These are phyloP conservation scores for Hirundichthys speculiger DNA, from an alignment of 2,113 vertebrate species.

Conservation along the genomic window DNA sequence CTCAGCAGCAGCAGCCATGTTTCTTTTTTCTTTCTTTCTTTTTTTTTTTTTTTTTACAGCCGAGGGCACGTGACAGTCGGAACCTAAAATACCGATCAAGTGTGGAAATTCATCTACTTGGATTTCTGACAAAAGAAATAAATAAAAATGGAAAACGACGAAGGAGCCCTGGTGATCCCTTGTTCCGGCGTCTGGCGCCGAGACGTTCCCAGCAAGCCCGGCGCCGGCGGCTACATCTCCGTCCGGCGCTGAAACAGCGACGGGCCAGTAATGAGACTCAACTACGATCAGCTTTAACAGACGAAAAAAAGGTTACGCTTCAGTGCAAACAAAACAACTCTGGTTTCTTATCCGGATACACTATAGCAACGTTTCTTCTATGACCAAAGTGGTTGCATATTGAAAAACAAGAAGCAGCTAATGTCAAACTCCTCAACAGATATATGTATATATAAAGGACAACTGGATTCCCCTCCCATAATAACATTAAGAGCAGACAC, in stretches of 20 bases:
- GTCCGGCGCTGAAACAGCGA: slow-evolving; percentile 79
- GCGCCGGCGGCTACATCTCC: slow-evolving; percentile 61
- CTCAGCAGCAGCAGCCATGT: slow-evolving; percentile 23
- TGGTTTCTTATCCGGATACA: slow-evolving; percentile 88
- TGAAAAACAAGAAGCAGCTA: slow-evolving; percentile 99
- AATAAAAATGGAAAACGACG: not conserved
- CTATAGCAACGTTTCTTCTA: slow-evolving; percentile 83
- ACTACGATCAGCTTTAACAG: slow-evolving; percentile 83
- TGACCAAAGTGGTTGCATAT: slow-evolving; percentile 99
- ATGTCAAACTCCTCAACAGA: slow-evolving; percentile 89
- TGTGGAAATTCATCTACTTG: too few relatives aligned
- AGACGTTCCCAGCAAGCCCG: slow-evolving; percentile 62
- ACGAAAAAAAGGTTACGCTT: slow-evolving; percentile 89
- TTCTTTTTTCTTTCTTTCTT: slow-evolving; percentile 62
- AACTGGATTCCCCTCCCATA: slow-evolving; percentile 84
- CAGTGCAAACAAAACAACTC: slow-evolving; percentile 90
- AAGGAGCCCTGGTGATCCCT: not conserved
- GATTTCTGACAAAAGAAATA: slow-evolving; percentile 1
- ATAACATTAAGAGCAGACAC: slow-evolving; percentile 87
- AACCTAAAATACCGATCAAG: not conserved
- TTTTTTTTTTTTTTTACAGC: slow-evolving; percentile 83
- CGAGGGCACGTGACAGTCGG: slow-evolving; percentile 38
- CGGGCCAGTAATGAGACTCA: slow-evolving; percentile 95
- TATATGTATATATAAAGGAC: slow-evolving; percentile 80
- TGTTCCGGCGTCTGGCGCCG: slow-evolving; percentile 3